These are phyloP conservation scores for Propithecus deckenii DNA, from an alignment of 2,797 vertebrate species.

Conservation along the genomic window DNA sequence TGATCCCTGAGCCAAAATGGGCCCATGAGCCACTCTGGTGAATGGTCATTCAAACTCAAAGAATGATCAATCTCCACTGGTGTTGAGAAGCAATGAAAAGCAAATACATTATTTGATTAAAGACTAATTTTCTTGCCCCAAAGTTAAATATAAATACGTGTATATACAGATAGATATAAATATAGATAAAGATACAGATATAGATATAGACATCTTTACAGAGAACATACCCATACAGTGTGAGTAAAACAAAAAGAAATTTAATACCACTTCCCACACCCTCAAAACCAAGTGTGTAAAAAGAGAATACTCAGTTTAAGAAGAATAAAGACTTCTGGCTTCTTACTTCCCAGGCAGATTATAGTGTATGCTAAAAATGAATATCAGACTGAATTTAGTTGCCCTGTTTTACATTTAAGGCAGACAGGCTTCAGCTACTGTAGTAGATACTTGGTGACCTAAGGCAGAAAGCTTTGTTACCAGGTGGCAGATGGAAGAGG, in stretches of 20 bases:
- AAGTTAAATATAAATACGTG: neutral
- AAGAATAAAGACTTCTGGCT: neutral
- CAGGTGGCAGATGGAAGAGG: neutral
- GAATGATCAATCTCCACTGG: neutral
- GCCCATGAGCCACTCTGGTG: neutral
- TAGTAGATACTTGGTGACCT: neutral
- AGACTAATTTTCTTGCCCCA: neutral
- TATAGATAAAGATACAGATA: rapidly evolving
- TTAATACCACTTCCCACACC: neutral
- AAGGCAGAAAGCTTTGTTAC: neutral
- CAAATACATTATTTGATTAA: neutral
- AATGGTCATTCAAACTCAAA: neutral
- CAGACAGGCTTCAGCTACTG: neutral
- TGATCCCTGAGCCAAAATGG: neutral
- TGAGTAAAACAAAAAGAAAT: neutral
- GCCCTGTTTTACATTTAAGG: neutral
- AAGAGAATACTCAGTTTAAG: neutral
- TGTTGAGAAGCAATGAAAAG: neutral
- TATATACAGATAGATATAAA: neutral
- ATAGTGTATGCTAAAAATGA: neutral
- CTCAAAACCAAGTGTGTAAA: neutral
- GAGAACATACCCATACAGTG: neutral
- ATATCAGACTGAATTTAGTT: neutral
- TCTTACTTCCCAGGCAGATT: neutral
- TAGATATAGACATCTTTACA: neutral